Evolutionary conservation across 2,797 vertebrate species (phyloP), one percentile per base, ranked within the genome.

Genomic region (Champsocephalus esox): DNA sequence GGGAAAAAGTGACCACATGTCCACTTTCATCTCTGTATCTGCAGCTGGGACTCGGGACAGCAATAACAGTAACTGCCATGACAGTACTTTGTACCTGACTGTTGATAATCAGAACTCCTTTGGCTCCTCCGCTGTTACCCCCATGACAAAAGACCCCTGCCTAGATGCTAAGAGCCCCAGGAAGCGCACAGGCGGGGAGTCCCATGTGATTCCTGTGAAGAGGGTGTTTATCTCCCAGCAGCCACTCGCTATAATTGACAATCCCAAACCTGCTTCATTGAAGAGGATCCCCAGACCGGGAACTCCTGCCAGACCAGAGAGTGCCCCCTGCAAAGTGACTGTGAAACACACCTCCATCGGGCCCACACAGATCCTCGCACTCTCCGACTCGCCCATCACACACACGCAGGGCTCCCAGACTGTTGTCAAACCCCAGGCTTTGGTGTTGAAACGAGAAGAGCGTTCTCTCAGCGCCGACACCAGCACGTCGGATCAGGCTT

Each of bases 141-240:
- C 88, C 21, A 85, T 82, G 38, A 83, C 70, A 3, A 98, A 96
- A 93, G 97, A 99, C 85, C 79, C 88, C 82, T 95, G 94, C 86
- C 54, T 84, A 6, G 96, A 96, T 81, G 87, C 92, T 83, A 97
- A 96, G 93, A 97, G 96, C 91, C 97, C 96, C 66, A 95, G 98
- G 85, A 99, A 99, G 92, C 96, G 98, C 79, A 94, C 92, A 81
- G 94, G 93, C 21, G 95, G 96, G 84, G 98, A 99, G 77, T 93
- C 96, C 48, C 97, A 97, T 82, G 93, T 96, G 62, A 97, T 97
- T 82, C 98, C 98, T 64, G 92, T 98, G 65, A 99, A 99, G 93
- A 97, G 98, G 84, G 96, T 97, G 66, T 96, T 98, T 63, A 96
- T 98, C 91, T 97, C 96, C 79, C 96, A 97, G 89, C 95, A 96